A percentile compares a stretch with the other conserved stretches of the same genome.
phyloP scores from a whole-genome alignment of 2,797 vertebrate species.

The Lemur catta region DNA sequence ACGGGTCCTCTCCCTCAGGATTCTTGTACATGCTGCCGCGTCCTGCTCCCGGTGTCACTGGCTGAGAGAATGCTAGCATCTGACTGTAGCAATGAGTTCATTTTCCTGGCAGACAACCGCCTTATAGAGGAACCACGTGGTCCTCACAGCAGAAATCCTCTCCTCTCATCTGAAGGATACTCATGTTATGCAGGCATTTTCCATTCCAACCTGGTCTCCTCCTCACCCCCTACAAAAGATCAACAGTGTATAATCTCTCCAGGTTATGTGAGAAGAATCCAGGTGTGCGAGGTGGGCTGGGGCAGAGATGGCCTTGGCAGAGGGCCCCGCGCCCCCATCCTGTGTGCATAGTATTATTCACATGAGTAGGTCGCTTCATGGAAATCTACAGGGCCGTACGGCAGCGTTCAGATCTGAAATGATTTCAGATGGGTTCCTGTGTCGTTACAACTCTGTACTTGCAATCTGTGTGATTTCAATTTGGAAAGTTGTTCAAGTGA shows the following conservation, averaged over 20 bases:
- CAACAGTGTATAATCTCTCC: background rate
- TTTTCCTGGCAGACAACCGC: background rate
- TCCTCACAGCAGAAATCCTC: background rate
- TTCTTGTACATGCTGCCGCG: background rate
- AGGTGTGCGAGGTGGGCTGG: background rate
- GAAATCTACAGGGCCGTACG: constrained; percentile 74
- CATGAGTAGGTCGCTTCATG: constrained; percentile 55
- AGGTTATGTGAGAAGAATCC: background rate
- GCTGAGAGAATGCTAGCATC: background rate
- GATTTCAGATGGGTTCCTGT: constrained; percentile 76
- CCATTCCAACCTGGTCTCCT: background rate
- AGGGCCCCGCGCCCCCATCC: constrained; percentile 37
- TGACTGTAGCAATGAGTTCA: background rate
- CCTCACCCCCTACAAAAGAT: background rate
- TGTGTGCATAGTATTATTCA: constrained; percentile 74
- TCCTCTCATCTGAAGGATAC: background rate
- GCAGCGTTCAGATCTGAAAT: constrained; percentile 75
- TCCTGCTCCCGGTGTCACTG: background rate
- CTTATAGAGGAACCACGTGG: background rate
- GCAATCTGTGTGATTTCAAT: constrained; percentile 79
- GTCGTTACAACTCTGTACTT: constrained; percentile 69
- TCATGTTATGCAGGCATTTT: too few species aligned
- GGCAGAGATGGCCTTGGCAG: constrained; percentile 61
- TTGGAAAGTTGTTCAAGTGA: constrained; percentile 77
- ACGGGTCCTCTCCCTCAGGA: background rate